These are phyloP conservation scores for Archivesica marissinica DNA, from an alignment of 1,140 invertebrate genomes.

Conservation along the genomic window DNA sequence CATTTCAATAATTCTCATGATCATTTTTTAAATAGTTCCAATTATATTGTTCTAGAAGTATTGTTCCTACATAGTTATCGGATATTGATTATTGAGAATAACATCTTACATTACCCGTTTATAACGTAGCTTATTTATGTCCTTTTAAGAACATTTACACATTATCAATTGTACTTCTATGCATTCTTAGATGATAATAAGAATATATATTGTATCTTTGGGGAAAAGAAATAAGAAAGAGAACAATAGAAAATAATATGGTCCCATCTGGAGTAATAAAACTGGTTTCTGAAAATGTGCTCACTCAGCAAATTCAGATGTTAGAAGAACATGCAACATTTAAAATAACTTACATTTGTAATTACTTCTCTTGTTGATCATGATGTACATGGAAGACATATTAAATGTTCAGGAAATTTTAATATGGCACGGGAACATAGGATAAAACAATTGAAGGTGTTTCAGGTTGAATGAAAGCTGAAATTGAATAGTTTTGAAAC, in stretches of 20 bases:
- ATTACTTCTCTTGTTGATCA: no score
- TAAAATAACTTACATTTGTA: no score
- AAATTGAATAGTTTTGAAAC: no score
- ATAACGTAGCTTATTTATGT: conserved; percentile 16
- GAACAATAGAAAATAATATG: background rate
- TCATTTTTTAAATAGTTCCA: conserved; percentile 62
- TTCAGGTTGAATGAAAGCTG: no score
- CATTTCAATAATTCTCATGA: conserved; percentile 41
- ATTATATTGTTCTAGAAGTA: conserved; percentile 41
- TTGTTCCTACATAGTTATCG: background rate
- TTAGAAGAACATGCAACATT: no score
- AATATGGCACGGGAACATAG: no score
- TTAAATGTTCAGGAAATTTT: no score
- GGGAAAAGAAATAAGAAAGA: background rate
- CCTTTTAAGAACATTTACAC: background rate
- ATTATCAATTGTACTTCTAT: background rate
- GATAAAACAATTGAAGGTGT: no score
- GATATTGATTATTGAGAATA: conserved; percentile 3
- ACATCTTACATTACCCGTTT: conserved; percentile 3
- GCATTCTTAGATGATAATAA: background rate
- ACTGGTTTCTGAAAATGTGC: background rate
- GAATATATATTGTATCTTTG: background rate
- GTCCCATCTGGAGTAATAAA: background rate
- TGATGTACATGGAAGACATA: no score
- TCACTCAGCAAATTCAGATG: conserved; percentile 22